Evolutionary conservation across 2,888 invertebrate genomes (phyloP), one percentile per base, ranked within the genome.

Genomic region (Stenolophus ochropezus): DNA sequence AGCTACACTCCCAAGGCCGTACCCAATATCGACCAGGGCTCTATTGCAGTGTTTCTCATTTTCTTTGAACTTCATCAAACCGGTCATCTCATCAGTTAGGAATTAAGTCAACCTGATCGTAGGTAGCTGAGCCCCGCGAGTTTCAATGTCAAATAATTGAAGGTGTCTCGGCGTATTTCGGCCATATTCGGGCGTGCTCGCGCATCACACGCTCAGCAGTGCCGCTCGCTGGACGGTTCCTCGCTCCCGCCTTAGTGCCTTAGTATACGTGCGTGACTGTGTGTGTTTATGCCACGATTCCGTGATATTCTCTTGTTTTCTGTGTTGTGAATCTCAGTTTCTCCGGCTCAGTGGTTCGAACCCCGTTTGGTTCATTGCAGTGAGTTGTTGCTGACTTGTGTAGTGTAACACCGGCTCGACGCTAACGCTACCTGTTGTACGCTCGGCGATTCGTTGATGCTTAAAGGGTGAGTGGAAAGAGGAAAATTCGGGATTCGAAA

Each of bases 141-240:
- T 73, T 71, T 80, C 80, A 80, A 80, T 80, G 80, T 80, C 80
- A 80, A 73, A 80, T 73, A 80, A 80, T 80, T 80, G 73, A 80
- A 73, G 80, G 80, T 73, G 80, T 73, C 56, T 80, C 80, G 80
- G 71, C 73, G 71, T 53, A 73, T 73, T 73, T 80, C 80, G 80
- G 80, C 23, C 56, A 80, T 71, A 73, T 80, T 80, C 80, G 80
- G 80, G 58, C 25, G 80, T 73, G 56, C 80, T 80, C 80, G 80
- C 80, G 80, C 80, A 73, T 73, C 71, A 73, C n/a, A 73, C 80
- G 73, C 80, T 71, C 71, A 25, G 27, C 47, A 49, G n/a, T 18
- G 49, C 49, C n/a, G 47, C 23, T 11, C 8, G 33, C 61, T 11
- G 33, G 25, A 14, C 49, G 79, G 21, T 61, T 65, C 79, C 33